A percentile compares a stretch with the other conserved stretches of the same genome.
Conservation (phyloP, 2,113 vertebrate species). For the Empidonax traillii region DNA sequence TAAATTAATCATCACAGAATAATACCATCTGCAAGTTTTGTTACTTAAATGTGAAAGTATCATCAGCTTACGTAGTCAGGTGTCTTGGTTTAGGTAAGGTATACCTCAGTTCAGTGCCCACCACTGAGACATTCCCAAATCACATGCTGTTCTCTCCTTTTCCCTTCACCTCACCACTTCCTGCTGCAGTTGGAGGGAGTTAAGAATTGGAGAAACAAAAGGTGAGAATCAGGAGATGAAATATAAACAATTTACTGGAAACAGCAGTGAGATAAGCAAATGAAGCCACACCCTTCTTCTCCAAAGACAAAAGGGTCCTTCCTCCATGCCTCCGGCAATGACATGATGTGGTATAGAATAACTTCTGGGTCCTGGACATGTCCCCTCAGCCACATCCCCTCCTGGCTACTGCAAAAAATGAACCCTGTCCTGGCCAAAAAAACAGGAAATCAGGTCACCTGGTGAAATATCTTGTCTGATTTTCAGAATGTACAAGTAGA, state of each 20-base stretch:
- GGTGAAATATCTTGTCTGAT: not conserved
- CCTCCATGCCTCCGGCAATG: not conserved
- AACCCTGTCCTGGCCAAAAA: not conserved
- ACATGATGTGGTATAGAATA: not conserved
- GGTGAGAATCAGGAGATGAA: not conserved
- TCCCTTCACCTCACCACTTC: not conserved
- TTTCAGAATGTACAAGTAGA: not conserved
- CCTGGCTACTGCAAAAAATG: not conserved
- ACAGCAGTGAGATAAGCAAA: not conserved
- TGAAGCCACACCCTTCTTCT: rapidly evolving
- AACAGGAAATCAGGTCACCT: not conserved
- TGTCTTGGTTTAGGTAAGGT: not conserved
- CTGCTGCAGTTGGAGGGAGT: not conserved
- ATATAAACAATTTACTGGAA: not conserved
- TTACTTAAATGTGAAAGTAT: not conserved
- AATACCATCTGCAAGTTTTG: not conserved
- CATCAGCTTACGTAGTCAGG: not conserved
- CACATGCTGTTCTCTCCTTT: not conserved
- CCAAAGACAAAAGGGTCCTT: not conserved
- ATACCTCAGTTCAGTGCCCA: not conserved
- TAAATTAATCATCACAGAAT: not conserved
- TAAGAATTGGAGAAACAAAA: not conserved
- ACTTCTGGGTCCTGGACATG: too few relatives aligned
- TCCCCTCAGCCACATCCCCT: rapidly evolving
- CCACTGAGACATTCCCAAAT: not conserved